Evolutionary conservation across 2,888 invertebrate species (phyloP).

Genomic region (Julus scanicus): DNA sequence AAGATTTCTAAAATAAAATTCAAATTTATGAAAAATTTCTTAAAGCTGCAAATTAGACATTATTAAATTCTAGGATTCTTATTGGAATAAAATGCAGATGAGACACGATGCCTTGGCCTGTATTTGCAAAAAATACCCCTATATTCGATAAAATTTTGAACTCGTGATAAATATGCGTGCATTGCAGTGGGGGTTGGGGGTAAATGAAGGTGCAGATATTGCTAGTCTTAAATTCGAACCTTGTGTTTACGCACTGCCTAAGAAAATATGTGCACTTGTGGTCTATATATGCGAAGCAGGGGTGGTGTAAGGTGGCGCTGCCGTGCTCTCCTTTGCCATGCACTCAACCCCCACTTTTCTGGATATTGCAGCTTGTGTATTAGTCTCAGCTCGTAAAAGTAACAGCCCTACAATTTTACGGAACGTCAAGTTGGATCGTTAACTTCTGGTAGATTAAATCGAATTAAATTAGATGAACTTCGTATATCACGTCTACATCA

Average conservation of each 20-base stretch:
- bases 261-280: constrained; percentile 29
- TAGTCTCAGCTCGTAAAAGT: constrained; percentile 55
- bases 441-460: constrained; percentile 56
- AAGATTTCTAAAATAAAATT: too few species aligned
- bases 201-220: neutral
- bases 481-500: constrained; percentile 53
- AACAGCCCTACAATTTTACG: constrained; percentile 56
- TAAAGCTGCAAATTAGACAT: too few species aligned
- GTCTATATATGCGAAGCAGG: neutral
- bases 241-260: neutral
- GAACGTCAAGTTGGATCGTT: constrained; percentile 54
- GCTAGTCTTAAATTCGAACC: neutral
- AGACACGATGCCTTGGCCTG: too few species aligned
- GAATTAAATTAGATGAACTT: constrained; percentile 56
- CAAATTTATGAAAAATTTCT: too few species aligned
- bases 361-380: constrained; percentile 48
- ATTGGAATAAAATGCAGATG: too few species aligned
- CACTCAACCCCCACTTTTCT: constrained; percentile 1
- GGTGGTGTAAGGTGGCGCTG: neutral
- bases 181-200: neutral
- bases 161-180: neutral
- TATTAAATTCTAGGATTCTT: too few species aligned
- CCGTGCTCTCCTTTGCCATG: neutral
- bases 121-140: neutral
- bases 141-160: neutral